Conservation (phyloP, 2,113 vertebrate genomes). For the Columbina picui region DNA sequence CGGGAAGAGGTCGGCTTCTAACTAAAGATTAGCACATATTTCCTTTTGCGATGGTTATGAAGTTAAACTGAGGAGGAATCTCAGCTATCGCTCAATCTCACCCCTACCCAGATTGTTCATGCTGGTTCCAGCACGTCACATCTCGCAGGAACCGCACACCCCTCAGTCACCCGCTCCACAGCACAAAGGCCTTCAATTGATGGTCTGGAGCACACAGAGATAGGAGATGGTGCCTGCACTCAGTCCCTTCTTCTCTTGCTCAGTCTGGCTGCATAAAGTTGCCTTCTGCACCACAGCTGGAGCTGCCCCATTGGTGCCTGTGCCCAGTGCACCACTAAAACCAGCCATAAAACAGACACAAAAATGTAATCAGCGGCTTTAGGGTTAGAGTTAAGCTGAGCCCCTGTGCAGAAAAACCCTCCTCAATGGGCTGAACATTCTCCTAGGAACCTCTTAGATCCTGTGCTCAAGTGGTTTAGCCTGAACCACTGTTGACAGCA, state of each 20-base stretch:
- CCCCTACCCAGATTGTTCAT: neutral
- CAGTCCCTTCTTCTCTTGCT: neutral
- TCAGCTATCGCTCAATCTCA: neutral
- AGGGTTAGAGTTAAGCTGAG: neutral
- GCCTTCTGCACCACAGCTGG: neutral
- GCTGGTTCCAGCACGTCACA: neutral
- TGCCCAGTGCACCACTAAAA: neutral
- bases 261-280: neutral
- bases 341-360: neutral
- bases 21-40: neutral
- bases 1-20: neutral
- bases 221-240: neutral
- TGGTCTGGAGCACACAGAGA: neutral
- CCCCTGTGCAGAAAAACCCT: neutral
- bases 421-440: neutral
- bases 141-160: neutral
- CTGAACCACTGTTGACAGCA: fast-evolving
- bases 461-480: neutral
- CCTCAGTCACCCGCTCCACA: fast-evolving
- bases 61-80: neutral
- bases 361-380: neutral
- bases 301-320: neutral
- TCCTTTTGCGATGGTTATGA: neutral
- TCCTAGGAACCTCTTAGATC: neutral
- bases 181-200: neutral